phyloP scores from a whole-genome alignment of 2,888 invertebrate species.

The Mimumesa dahlbomi region DNA sequence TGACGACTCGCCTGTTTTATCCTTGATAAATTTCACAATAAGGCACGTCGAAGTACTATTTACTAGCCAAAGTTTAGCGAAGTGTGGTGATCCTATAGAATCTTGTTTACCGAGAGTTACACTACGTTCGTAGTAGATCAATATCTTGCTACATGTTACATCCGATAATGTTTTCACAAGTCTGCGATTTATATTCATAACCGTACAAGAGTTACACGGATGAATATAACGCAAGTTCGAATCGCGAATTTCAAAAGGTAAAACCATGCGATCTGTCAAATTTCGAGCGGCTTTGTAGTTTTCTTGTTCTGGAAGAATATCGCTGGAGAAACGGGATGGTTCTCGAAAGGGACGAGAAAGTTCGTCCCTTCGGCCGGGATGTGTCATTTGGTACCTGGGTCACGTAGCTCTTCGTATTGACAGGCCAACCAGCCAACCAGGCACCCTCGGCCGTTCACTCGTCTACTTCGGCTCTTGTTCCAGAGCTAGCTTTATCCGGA shows the following conservation, averaged over 20 bases:
- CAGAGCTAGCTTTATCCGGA: slow-evolving; percentile 54
- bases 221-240: too few species aligned
- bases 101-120: too few species aligned
- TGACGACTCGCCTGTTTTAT: too few species aligned
- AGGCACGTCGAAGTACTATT: too few species aligned
- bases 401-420: slow-evolving; percentile 78
- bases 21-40: too few species aligned
- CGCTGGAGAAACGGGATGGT: slow-evolving; percentile 43
- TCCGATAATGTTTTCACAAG: too few species aligned
- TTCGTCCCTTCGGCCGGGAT: slow-evolving; percentile 61
- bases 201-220: too few species aligned
- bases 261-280: slow-evolving; percentile 10
- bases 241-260: neutral
- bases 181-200: too few species aligned
- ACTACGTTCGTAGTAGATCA: too few species aligned
- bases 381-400: slow-evolving; percentile 76
- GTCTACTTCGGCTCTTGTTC: slow-evolving; percentile 51
- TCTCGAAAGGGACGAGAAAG: slow-evolving; percentile 42
- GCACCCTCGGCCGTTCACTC: slow-evolving; percentile 46
- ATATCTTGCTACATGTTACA: too few species aligned
- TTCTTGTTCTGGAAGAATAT: slow-evolving; percentile 43
- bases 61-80: too few species aligned
- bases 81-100: too few species aligned
- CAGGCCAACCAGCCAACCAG: slow-evolving; percentile 73
- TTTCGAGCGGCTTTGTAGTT: slow-evolving; percentile 23